Percentiles rank a stretch among this genome's conserved stretches.
These are phyloP conservation scores for Oreochromis spilurus DNA, from an alignment of 2,113 vertebrate species.

Conservation along the genomic window DNA sequence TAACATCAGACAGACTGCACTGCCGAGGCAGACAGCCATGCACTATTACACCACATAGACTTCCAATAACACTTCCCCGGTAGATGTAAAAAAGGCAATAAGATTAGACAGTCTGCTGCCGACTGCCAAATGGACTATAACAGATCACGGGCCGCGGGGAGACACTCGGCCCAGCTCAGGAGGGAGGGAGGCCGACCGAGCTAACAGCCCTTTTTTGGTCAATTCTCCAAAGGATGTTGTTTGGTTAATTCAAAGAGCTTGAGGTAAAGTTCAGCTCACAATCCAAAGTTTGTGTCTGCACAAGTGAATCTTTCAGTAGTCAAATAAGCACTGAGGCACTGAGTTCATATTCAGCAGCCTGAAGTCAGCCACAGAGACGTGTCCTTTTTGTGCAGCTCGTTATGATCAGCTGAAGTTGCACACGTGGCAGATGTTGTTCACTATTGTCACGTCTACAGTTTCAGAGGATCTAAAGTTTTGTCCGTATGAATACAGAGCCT, in stretches of 20 bases:
- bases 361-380: background rate
- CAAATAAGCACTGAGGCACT: background rate
- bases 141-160: background rate
- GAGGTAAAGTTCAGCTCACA: background rate
- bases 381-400: background rate
- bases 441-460: background rate
- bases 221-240: background rate
- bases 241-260: background rate
- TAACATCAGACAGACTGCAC: background rate
- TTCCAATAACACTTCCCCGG: background rate
- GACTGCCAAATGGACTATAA: background rate
- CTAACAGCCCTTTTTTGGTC: background rate
- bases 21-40: background rate
- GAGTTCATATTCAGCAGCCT: background rate
- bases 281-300: background rate
- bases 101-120: background rate
- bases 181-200: background rate
- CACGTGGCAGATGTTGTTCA: background rate
- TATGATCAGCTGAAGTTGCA: background rate
- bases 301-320: background rate
- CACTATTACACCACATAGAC: background rate
- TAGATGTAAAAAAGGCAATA: background rate
- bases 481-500: background rate
- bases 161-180: background rate
- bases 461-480: background rate